Evolutionary conservation across 2,797 vertebrate genomes (phyloP).

Genomic region (Bovichtus variegatus): DNA sequence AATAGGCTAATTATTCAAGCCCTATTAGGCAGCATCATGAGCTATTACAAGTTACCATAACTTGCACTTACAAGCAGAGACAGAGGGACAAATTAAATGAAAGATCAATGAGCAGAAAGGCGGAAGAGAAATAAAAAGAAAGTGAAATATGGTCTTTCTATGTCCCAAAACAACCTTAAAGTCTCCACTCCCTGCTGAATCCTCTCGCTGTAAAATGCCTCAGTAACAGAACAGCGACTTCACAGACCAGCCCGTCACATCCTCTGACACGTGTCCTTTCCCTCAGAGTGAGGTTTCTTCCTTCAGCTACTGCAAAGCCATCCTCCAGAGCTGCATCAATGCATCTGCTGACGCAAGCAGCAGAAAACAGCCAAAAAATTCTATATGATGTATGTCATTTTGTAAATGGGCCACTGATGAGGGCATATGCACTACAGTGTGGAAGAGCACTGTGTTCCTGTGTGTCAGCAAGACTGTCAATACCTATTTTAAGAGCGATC

Average conservation of each 20-base stretch:
- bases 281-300: conserved; percentile 39
- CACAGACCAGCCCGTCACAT: conserved; percentile 66
- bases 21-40: conserved; percentile 65
- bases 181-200: conserved; percentile 37
- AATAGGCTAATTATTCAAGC: conserved; percentile 72
- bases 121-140: conserved; percentile 18
- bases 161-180: conserved; percentile 46
- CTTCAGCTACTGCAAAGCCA: conserved; percentile 31
- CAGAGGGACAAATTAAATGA: conserved; percentile 28
- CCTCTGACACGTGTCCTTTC: conserved; percentile 54
- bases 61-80: conserved; percentile 33
- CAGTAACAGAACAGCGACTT: conserved; percentile 43
- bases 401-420: conserved; percentile 10
- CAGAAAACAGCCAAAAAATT: conserved; percentile 10
- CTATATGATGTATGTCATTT: conserved; percentile 15
- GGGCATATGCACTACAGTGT: conserved; percentile 5
- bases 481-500: conserved; percentile 53
- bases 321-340: conserved; percentile 17
- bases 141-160: conserved; percentile 24
- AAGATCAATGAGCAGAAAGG: conserved; percentile 21
- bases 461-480: conserved; percentile 42
- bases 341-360: conserved; percentile 50
- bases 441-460: not conserved
- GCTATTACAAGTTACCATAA: conserved; percentile 67
- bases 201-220: conserved; percentile 39